phyloP scores from a whole-genome alignment of 2,113 vertebrate genomes.

The Dasyurus viverrinus region DNA sequence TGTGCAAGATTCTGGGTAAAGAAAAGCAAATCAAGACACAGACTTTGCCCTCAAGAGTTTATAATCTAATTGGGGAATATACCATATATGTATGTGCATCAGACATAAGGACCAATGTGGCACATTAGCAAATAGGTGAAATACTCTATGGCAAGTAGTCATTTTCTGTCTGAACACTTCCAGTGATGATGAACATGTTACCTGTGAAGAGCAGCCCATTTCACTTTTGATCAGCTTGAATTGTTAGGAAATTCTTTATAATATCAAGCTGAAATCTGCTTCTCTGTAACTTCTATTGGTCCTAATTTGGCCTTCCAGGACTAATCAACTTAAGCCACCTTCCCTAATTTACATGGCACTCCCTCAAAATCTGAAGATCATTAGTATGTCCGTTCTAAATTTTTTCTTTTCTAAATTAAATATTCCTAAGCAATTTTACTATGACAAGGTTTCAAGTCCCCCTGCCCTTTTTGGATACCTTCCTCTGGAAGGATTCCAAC shows the following conservation, averaged over 20 bases:
- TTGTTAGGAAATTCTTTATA: background rate
- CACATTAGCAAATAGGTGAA: background rate
- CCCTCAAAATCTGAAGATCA: background rate
- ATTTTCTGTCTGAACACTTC: background rate
- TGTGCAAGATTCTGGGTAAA: background rate
- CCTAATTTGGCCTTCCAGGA: background rate
- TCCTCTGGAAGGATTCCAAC: background rate
- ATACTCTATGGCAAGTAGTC: background rate
- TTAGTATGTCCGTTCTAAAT: background rate
- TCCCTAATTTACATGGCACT: background rate
- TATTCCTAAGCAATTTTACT: background rate
- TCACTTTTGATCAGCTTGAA: background rate
- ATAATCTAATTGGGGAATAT: background rate
- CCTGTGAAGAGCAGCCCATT: background rate
- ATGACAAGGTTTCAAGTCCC: background rate
- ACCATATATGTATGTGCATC: background rate
- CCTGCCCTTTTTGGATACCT: background rate
- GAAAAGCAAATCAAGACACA: background rate
- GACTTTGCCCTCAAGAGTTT: background rate
- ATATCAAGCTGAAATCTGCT: background rate
- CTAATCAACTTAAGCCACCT: background rate
- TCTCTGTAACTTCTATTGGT: background rate
- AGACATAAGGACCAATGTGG: background rate
- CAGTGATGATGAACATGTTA: background rate
- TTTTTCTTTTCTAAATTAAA: too few species aligned